Conservation (phyloP, 2,797 vertebrate genomes). For the Monodelphis domestica region DNA sequence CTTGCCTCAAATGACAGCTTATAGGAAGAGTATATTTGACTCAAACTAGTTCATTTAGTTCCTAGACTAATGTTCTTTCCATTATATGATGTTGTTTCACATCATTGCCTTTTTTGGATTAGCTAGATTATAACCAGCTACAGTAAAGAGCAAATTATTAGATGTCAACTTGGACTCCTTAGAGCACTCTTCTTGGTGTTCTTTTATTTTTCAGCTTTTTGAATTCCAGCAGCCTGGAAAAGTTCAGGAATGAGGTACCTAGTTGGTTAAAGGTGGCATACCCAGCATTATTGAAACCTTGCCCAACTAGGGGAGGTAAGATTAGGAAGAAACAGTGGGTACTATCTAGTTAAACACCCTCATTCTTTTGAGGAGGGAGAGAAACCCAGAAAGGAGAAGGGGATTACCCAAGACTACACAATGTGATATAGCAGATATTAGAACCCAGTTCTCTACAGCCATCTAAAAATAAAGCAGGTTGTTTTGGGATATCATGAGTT, state of each 20-base stretch:
- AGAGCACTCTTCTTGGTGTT: background rate
- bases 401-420: background rate
- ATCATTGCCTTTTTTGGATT: background rate
- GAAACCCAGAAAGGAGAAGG: background rate
- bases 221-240: rapidly evolving
- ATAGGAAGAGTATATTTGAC: background rate
- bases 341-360: background rate
- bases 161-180: background rate
- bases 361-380: background rate
- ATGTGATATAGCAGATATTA: background rate
- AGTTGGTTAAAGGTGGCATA: background rate
- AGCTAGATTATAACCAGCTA: background rate
- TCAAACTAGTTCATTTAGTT: background rate
- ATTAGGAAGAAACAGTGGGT: background rate
- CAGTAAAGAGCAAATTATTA: background rate
- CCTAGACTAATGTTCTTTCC: background rate
- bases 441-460: background rate
- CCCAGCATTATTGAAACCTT: background rate
- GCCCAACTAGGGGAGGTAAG: background rate
- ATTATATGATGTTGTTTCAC: background rate
- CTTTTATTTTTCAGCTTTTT: background rate
- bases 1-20: background rate
- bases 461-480: background rate
- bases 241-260: background rate
- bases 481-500: background rate